Conservation (phyloP, 2,113 vertebrate genomes). For the Delphinapterus leucas region DNA sequence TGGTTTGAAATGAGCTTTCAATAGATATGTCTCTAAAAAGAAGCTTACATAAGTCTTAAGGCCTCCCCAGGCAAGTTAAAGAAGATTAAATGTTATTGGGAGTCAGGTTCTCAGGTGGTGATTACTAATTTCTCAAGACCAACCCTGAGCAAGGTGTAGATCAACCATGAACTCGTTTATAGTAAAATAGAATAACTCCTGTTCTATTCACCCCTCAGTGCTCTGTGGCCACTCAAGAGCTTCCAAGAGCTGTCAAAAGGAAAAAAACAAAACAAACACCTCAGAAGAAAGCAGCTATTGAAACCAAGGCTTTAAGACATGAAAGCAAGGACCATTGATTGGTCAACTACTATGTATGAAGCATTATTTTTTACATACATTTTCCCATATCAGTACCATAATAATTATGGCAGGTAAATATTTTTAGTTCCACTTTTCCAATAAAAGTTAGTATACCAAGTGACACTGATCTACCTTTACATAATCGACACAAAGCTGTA, state of each 20-base stretch:
- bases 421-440: neutral
- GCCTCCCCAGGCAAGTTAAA: neutral
- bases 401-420: neutral
- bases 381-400: neutral
- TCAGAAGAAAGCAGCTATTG: neutral
- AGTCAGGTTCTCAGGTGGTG: neutral
- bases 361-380: neutral
- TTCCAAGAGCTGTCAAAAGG: neutral
- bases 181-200: neutral
- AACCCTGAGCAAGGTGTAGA: neutral
- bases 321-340: neutral
- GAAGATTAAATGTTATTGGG: neutral
- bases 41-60: neutral
- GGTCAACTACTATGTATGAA: neutral
- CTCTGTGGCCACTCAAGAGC: neutral
- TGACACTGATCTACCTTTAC: neutral
- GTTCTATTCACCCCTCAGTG: neutral
- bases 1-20: slow-evolving; percentile 1
- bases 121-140: neutral
- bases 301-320: neutral
- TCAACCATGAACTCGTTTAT: neutral
- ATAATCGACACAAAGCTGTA: neutral
- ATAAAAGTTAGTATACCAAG: neutral
- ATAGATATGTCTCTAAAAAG: neutral
- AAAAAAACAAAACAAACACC: neutral